Evolutionary conservation across 2,797 vertebrate genomes (phyloP), one percentile per base, ranked within the genome.

Genomic region (Sphaeramia orbicularis): DNA sequence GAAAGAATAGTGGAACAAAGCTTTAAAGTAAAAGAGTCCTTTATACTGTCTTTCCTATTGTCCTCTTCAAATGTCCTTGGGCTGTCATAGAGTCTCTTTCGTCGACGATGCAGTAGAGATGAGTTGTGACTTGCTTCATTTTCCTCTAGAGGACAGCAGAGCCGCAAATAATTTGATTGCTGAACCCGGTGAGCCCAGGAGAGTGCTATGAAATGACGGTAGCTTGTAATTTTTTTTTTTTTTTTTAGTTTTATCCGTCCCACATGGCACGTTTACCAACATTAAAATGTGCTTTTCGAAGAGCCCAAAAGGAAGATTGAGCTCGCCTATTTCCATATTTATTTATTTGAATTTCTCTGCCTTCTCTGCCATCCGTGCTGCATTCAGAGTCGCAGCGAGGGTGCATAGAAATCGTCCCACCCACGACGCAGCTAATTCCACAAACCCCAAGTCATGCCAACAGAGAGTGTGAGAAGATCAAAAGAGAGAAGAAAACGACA

Each of bases 71-170:
- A 68, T 0, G 48, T 66, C 77, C 71, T 80, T 81, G 68, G 55
- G 13, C 58, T 71, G 65, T 64, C 54, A 32, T 30, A 51, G 40
- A 51, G 10, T n/a, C 45, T 13, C 48, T 62, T 40, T 35, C 13
- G 59, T 32, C 61, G 41, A 27, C 48, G 15, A 50, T 51, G 63
- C 54, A 45, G 71, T 53, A 14, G 18, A 18, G 49, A 38, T 6
- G 1, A 1, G 41, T 2, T 83, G 80, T 69, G 38, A 65, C 74
- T 49, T n/a, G 0, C 49, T 53, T 50, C 0, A 19, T 41, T 42
- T 45, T 72, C 76, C 86, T 84, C 83, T 84, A 82, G 86, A 78
- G 86, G 80, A 73, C 82, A 87, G 85, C 72, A 87, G 71, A 83
- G 83, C 45, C 47, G 50, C 76, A 85, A 76, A 61, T 54, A 76